These are phyloP conservation scores for Nannoperca australis DNA, from an alignment of 2,797 vertebrate species.

Conservation along the genomic window DNA sequence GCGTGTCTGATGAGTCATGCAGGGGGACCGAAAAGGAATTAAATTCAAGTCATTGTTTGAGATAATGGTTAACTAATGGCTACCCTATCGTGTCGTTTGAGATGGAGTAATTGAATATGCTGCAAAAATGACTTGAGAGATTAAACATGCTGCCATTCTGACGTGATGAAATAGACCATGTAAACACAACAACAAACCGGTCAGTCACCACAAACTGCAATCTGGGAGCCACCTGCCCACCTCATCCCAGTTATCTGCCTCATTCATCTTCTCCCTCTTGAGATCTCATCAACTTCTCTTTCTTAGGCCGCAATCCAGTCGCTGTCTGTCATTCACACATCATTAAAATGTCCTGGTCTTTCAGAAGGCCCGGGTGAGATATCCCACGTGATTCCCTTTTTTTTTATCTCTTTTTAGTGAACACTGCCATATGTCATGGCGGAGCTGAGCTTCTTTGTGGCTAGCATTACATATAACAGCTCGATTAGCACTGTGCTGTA, in stretches of 20 bases:
- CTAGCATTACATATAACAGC: constrained; percentile 18
- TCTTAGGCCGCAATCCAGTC: neutral
- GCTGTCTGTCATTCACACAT: constrained; percentile 31
- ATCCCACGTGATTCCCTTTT: constrained; percentile 25
- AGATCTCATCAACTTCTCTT: constrained; percentile 27
- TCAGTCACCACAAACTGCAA: constrained; percentile 1
- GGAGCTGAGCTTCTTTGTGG: constrained; percentile 19
- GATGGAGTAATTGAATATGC: constrained; percentile 27
- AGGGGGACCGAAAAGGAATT: constrained; percentile 27
- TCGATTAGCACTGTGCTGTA: constrained; percentile 26
- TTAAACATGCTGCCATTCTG: constrained; percentile 27
- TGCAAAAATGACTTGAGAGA: constrained; percentile 29
- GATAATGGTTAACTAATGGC: constrained; percentile 58
- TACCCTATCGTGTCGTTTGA: constrained; percentile 22
- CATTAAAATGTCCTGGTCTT: constrained; percentile 28
- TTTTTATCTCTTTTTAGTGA: constrained; percentile 31
- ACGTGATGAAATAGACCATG: constrained; percentile 30
- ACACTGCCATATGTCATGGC: constrained; percentile 22
- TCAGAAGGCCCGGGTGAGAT: neutral
- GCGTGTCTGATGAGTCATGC: constrained; percentile 60
- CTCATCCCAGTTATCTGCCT: constrained; percentile 4
- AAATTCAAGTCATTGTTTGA: constrained; percentile 35
- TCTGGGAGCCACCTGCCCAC: constrained; percentile 5
- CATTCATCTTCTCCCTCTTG: constrained; percentile 43
- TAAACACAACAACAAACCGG: constrained; percentile 34